Percentiles rank a stretch among this genome's conserved stretches.
Conservation (phyloP, 2,797 vertebrate species). For the Cryptoprocta ferox region DNA sequence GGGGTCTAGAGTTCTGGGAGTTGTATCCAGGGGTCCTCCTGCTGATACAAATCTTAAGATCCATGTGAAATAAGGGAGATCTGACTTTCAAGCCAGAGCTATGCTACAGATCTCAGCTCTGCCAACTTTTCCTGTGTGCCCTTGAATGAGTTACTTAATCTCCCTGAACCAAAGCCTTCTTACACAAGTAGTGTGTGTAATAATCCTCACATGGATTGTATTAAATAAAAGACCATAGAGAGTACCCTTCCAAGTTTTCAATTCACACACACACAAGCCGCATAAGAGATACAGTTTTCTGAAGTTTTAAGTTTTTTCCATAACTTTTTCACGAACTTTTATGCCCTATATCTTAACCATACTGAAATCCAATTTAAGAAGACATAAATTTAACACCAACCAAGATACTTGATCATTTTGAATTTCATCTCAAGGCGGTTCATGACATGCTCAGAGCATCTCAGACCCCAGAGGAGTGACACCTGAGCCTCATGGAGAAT, state of each 20-base stretch:
- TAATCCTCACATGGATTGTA: background rate
- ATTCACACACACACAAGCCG: background rate
- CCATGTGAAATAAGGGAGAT: background rate
- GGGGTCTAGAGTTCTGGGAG: constrained; percentile 20
- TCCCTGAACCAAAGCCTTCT: background rate
- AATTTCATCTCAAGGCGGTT: constrained; percentile 26
- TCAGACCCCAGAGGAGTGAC: background rate
- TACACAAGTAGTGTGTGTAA: background rate
- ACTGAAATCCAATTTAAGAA: constrained; percentile 43
- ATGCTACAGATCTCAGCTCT: background rate
- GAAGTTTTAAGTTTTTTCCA: constrained; percentile 7
- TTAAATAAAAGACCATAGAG: background rate
- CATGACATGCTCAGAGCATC: background rate
- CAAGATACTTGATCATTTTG: constrained; percentile 33
- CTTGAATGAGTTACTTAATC: background rate
- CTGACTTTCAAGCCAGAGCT: background rate
- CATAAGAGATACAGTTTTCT: background rate
- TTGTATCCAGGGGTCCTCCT: background rate
- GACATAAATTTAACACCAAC: background rate
- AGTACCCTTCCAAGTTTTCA: background rate
- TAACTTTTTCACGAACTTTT: constrained; percentile 36
- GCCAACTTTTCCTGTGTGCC: background rate
- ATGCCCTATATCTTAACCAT: background rate
- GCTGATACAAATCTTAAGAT: background rate
- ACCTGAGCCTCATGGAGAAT: background rate